A percentile compares a stretch with the other conserved stretches of the same genome.
Conservation (phyloP, 2,888 invertebrate genomes). For the Leptinotarsa peninsularis region DNA sequence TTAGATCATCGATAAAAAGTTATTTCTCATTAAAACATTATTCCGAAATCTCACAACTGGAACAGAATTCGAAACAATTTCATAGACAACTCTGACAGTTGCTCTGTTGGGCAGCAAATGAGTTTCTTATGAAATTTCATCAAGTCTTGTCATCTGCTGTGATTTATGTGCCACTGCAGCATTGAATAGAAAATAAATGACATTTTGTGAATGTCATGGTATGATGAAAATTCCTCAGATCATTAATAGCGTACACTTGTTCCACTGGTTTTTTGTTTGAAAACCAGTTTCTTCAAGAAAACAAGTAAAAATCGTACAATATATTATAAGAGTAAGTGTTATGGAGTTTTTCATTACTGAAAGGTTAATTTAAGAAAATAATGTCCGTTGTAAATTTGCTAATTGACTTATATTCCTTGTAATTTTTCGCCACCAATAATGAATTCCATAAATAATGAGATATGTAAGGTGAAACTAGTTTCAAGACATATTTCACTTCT, state of each 20-base stretch:
- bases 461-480: neutral
- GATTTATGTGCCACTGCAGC: neutral
- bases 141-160: neutral
- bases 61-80: too few species aligned
- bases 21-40: too few species aligned
- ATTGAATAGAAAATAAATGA: neutral
- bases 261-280: neutral
- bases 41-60: too few species aligned
- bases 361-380: neutral
- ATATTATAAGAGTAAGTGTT: neutral
- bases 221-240: neutral
- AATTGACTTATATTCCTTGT: too few species aligned
- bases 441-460: neutral
- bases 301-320: neutral
- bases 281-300: neutral
- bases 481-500: neutral
- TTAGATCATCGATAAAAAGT: too few species aligned
- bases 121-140: too few species aligned
- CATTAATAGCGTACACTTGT: neutral
- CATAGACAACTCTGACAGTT: too few species aligned
- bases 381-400: neutral
- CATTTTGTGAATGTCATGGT: neutral
- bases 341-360: neutral
- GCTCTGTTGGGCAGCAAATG: too few species aligned
- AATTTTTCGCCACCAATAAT: too few species aligned